Evolutionary conservation across 2,888 invertebrate genomes (phyloP), one percentile per base, ranked within the genome.

Genomic region (Cerastoderma edule): DNA sequence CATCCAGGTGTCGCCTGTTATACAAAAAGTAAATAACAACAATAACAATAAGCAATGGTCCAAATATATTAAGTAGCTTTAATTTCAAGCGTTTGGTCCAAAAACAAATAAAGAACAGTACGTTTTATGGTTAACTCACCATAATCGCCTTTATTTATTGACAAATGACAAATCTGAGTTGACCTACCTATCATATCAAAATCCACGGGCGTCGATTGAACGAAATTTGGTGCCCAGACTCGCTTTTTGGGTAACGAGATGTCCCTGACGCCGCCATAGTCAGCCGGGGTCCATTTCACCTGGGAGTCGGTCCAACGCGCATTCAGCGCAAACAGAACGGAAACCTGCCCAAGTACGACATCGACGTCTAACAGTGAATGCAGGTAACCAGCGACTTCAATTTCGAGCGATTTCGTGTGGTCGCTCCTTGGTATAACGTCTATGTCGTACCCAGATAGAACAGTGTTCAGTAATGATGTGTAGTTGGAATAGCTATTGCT

Each of bases 301-400:
- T 60, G 56, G 24, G 67, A 67, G n/a, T 73, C 73, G 1, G 32
- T 22, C 73, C 73, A 73, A n/a, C 28, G 30, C 5, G 16, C 33
- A 3, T 30, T 19, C 28, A 56, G 32, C 2, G 53, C 24, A 0
- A 28, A 22, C 5, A 53, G 53, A 5, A 67, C 19, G 16, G 63
- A 35, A 8, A 73, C 24, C 16, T 48, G 22, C 2, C 73, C 67
- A 22, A 64, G 50, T 13, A 73, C 67, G n/a, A 24, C 57, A 63
- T 73, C 67, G 0, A 67, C 64, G n/a, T 73, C 73, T 22, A 30
- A n/a, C 28, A 73, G 32, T n/a, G 57, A 22, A 33, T 73, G 68
- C 24, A 73, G 27, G 8, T 30, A 13, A 53, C 63, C 19, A 4
- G 63, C 35, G 19, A 68, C 46, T 19, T 68, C 68, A 8, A 73